Evolutionary conservation across 2,113 vertebrate species (phyloP), one percentile per base, ranked within the genome.

Genomic region (Merops nubicus): DNA sequence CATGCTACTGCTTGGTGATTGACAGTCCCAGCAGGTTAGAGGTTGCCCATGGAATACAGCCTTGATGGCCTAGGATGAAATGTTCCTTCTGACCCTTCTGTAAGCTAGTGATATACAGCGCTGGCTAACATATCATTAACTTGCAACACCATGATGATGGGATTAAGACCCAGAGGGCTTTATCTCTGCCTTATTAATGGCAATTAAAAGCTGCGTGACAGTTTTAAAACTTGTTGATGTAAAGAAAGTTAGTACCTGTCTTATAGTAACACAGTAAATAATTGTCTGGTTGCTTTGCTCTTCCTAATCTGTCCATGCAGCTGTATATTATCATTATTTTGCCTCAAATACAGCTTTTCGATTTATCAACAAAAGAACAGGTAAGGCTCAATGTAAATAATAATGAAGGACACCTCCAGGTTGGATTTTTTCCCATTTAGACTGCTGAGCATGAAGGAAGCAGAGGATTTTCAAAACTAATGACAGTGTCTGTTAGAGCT

Each of bases 121-220:
- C 76, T 84, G 91, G 91, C 86, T 96, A 97, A 95, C 93, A 84
- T 97, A 89, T 97, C 96, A 97, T 97, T 97, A 97, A 89, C 93
- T 93, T 94, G 95, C 88, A 78, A 91, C 88, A 91, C 89, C 93
- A 96, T 0, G 26, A 89, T 95, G 95, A 95, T 72, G 95, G 92
- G 97, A 97, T 96, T 96, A 95, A 96, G 96, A 95, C 96, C 96
- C 47, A 91, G 91, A 96, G 91, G 73, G 91, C 91, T 97, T 96
- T 95, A 95, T 95, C 88, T 95, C 91, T 93, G 95, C 94, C 85
- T 96, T 97, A 95, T 96, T 97, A 97, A 97, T 92, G 85, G 96
- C 95, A 97, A 97, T 97, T 97, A 97, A 97, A 97, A 97, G 88
- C 93, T 93, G 85, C 2, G 4, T 93, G 96, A 89, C 94, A 89